These are phyloP conservation scores for Hipposideros armiger DNA, from an alignment of 2,113 vertebrate species.

Conservation along the genomic window DNA sequence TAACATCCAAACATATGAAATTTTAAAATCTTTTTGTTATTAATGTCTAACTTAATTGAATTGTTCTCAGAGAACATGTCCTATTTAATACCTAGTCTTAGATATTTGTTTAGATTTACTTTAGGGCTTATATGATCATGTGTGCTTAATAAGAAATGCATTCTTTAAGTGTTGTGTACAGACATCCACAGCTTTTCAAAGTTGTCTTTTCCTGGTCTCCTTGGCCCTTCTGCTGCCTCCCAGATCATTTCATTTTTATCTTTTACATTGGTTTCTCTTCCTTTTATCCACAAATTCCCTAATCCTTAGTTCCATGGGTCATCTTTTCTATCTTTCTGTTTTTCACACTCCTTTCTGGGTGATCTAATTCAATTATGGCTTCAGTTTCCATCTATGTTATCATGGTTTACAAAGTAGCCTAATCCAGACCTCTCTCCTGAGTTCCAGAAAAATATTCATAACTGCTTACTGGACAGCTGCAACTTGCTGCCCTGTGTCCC, in stretches of 20 bases:
- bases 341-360: neutral
- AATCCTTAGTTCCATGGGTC: neutral
- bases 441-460: neutral
- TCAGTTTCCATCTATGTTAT: neutral
- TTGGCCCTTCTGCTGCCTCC: neutral
- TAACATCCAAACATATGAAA: neutral
- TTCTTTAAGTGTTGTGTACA: neutral
- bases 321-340: neutral
- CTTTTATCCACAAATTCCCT: neutral
- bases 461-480: neutral
- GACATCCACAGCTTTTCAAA: neutral
- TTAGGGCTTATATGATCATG: neutral
- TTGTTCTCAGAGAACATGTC: neutral
- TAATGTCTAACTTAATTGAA: slow-evolving; percentile 18
- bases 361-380: neutral
- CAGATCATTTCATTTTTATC: neutral
- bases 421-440: neutral
- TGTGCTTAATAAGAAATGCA: neutral
- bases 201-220: neutral
- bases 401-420: neutral
- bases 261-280: neutral
- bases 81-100: neutral
- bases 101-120: neutral
- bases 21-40: neutral
- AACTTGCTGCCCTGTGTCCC: neutral